Percentiles rank a stretch among this genome's conserved stretches.
Evolutionary conservation across 2,797 vertebrate genomes (phyloP).

Genomic region (Saxicola maurus): DNA sequence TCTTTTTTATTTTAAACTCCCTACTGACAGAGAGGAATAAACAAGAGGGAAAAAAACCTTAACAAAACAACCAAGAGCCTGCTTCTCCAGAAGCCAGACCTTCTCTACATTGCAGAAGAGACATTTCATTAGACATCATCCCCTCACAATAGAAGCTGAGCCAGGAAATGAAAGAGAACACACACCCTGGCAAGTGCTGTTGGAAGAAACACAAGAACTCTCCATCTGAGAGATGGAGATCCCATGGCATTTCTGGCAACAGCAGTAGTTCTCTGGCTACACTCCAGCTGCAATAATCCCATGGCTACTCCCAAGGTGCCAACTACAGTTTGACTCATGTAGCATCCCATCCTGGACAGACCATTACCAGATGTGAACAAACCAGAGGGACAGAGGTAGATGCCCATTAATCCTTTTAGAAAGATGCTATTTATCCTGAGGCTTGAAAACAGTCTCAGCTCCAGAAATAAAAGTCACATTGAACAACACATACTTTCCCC

Average conservation of each 20-base stretch:
- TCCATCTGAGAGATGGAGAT: background rate
- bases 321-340: background rate
- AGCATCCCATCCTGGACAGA: background rate
- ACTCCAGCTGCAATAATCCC: background rate
- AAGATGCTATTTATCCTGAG: background rate
- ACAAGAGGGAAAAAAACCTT: accelerated
- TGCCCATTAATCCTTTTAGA: background rate
- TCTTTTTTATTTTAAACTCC: background rate
- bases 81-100: background rate
- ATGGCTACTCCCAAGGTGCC: background rate
- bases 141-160: background rate
- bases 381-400: background rate
- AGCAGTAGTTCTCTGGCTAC: background rate
- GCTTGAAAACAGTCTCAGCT: background rate
- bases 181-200: background rate
- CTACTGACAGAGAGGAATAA: background rate
- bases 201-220: constrained; percentile 6
- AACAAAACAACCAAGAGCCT: background rate
- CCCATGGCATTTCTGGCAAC: constrained; percentile 5
- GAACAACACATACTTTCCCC: background rate
- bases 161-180: background rate
- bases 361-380: background rate
- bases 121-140: background rate
- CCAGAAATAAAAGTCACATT: background rate
- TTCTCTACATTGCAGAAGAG: background rate